Evolutionary conservation across 2,888 invertebrate species (phyloP).

Genomic region (Loripinus fragilis): DNA sequence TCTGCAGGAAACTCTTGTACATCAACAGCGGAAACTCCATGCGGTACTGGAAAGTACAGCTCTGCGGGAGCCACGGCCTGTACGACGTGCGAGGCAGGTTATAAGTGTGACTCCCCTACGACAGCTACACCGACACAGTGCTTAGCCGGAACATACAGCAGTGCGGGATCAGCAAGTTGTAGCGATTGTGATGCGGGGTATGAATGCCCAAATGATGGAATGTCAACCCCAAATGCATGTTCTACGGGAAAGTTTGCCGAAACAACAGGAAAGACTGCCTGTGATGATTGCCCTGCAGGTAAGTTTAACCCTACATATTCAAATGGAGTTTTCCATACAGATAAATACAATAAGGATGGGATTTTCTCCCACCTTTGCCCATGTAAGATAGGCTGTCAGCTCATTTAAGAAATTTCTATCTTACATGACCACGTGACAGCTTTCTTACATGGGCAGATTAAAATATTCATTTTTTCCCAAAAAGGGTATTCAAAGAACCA

Average conservation of each 20-base stretch:
- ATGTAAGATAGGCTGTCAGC: too few species aligned
- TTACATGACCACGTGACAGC: too few species aligned
- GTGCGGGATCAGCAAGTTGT: conserved; percentile 64
- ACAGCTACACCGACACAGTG: conserved; percentile 53
- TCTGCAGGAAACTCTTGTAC: conserved; percentile 69
- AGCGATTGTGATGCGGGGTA: conserved; percentile 67
- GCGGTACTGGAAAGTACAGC: conserved; percentile 70
- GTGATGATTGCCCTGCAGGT: conserved; percentile 66
- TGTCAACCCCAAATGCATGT: conserved; percentile 65
- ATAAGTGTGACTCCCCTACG: conserved; percentile 55
- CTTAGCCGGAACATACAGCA: conserved; percentile 68
- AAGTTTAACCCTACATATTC: not conserved
- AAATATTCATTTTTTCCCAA: too few species aligned
- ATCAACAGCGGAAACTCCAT: conserved; percentile 39
- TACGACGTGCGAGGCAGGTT: conserved; percentile 67
- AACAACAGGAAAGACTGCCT: conserved; percentile 59
- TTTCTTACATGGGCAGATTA: too few species aligned
- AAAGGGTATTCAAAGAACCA: too few species aligned
- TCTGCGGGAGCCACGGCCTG: conserved; percentile 65
- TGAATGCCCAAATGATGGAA: conserved; percentile 73
- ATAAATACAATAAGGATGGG: too few species aligned
- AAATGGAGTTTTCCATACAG: too few species aligned
- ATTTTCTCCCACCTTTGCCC: too few species aligned
- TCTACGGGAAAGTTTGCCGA: conserved; percentile 65
- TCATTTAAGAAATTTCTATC: too few species aligned